Base-by-base conservation (phyloP, 2,888 invertebrate species). In the Rotaria macrura region DNA sequence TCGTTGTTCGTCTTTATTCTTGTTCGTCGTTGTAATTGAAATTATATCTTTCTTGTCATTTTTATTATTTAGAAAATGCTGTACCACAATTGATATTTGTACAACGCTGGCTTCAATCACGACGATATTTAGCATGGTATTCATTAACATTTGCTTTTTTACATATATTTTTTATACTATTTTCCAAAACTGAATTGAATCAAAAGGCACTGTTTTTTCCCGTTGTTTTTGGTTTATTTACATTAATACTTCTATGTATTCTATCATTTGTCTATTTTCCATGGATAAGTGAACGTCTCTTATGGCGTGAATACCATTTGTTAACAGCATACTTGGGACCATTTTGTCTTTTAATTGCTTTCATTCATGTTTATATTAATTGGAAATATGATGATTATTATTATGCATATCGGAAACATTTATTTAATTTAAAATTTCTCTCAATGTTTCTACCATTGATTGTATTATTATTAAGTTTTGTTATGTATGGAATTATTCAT, bases 41-140 rank as follows among this genome's bases (percentile, higher is more conserved):
- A 23, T 23, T 52, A 47, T n/a, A n/a, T 47, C 47, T 23, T 23
- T 52, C 4, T 23, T 52, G 0, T 1, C 5, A 23, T 52, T 52
- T 52, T 52, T 6, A 52, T 52, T 20, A 20, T 23, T 9, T 6
- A 34, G 65, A 65, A 34, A 79, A 43, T 43, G 10, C 10, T 43
- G 12, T 43, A 9, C 20, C 25, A 43, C n/a, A 14, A 43, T 43
- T 25, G 10, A 43, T 14, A 14, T 79, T 79, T 43, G 12, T 79
- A 20, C 79, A 79, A 43, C 79, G 79, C 5, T 79, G 79, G 79
- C 12, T 43, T 3, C 43, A 79, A n/a, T 79, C 79, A 40, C 17
- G 43, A 79, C 79, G 43, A 10, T 79, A 43, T 79, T 79, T 79
- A 43, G n/a, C 79, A 14, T 79, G 79, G 79, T 43, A 79, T 79